A percentile compares a stretch with the other conserved stretches of the same genome.
These are phyloP conservation scores for Menidia menidia DNA, from an alignment of 2,797 vertebrate species.

Conservation along the genomic window DNA sequence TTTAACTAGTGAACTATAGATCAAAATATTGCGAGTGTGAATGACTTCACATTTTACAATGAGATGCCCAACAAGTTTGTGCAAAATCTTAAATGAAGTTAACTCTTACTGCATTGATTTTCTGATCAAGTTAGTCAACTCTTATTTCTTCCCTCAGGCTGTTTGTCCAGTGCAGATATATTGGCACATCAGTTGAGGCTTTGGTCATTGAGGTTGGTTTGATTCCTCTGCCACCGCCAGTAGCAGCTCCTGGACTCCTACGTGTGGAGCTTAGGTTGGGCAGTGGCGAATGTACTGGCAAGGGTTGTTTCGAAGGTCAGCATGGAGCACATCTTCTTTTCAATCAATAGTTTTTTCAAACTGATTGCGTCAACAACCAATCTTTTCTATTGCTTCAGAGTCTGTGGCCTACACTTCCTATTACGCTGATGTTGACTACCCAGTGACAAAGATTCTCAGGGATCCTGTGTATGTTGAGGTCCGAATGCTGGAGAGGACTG, in stretches of 20 bases:
- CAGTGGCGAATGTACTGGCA: conserved; percentile 64
- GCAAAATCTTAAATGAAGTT: not conserved
- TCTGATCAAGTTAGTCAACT: not conserved
- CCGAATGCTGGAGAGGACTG: conserved; percentile 63
- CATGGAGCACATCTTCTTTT: not conserved
- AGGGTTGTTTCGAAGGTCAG: conserved; percentile 73
- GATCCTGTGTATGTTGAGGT: conserved; percentile 74
- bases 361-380: conserved; percentile 1
- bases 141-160: conserved; percentile 52
- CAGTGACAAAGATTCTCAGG: conserved; percentile 67
- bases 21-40: not conserved
- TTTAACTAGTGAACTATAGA: not conserved
- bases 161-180: conserved; percentile 73
- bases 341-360: not conserved
- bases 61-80: not conserved
- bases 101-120: not conserved
- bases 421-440: conserved; percentile 65
- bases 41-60: not conserved
- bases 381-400: conserved; percentile 48
- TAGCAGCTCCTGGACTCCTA: conserved; percentile 66
- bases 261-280: conserved; percentile 70
- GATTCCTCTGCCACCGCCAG: conserved; percentile 43
- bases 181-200: conserved; percentile 35
- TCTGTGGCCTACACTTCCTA: conserved; percentile 61
- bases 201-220: conserved; percentile 53